A percentile compares a stretch with the other conserved stretches of the same genome.
Conservation (phyloP, 2,113 vertebrate genomes). For the Rhinopomastus cyanomelas region DNA sequence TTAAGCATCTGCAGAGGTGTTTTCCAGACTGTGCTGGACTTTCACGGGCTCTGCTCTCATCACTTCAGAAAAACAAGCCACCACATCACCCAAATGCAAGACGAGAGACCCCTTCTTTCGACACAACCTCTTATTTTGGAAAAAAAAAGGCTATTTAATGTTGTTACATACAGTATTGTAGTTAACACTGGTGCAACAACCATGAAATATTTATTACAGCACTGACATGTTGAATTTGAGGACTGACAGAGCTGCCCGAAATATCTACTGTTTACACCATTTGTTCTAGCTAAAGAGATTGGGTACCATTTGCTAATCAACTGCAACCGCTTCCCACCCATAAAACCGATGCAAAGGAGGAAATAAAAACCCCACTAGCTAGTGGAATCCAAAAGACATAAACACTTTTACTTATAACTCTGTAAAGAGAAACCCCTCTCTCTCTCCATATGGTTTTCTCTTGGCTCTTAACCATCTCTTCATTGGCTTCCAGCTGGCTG, state of each 20-base stretch:
- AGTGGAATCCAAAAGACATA: slow-evolving; percentile 56
- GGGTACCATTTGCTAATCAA: slow-evolving; percentile 42
- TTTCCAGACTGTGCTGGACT: neutral
- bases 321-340: slow-evolving; percentile 43
- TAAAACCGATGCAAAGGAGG: slow-evolving; percentile 38
- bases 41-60: neutral
- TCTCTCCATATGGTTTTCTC: slow-evolving; percentile 64
- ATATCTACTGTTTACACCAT: slow-evolving; percentile 44
- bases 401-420: slow-evolving; percentile 62
- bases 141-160: neutral
- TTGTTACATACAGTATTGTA: neutral
- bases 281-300: slow-evolving; percentile 52
- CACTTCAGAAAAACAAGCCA: neutral
- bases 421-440: slow-evolving; percentile 56
- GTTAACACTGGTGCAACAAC: neutral
- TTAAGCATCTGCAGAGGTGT: neutral
- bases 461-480: slow-evolving; percentile 64
- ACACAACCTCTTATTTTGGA: neutral
- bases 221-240: slow-evolving; percentile 53
- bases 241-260: slow-evolving; percentile 16
- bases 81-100: neutral
- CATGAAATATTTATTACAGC: neutral
- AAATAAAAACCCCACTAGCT: neutral
- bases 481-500: slow-evolving; percentile 61
- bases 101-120: neutral